Percentiles rank a stretch among this genome's conserved stretches.
Evolutionary conservation across 2,888 invertebrate species (phyloP).

Genomic region (Temnothorax ravouxi): DNA sequence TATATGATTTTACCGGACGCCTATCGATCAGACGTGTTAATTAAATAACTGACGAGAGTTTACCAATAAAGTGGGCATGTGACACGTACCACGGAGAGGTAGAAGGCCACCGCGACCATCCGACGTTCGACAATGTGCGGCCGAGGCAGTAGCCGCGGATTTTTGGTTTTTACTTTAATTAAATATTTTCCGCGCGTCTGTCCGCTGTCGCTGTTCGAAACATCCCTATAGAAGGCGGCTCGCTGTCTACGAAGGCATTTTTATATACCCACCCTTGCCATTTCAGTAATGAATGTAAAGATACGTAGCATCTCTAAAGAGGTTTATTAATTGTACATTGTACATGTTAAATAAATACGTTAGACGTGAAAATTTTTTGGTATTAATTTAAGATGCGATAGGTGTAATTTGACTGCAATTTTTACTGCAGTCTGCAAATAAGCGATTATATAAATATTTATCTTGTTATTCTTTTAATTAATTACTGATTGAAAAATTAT

Average conservation of each 20-base stretch:
- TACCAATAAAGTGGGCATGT: slow-evolving; percentile 77
- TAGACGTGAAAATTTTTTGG: neutral
- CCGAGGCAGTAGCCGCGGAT: slow-evolving; percentile 78
- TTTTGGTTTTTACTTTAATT: slow-evolving; percentile 85
- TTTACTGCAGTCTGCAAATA: too few species aligned
- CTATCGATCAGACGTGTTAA: slow-evolving; percentile 74
- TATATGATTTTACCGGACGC: slow-evolving; percentile 58
- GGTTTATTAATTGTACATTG: slow-evolving; percentile 14
- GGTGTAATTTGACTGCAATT: neutral
- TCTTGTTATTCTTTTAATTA: neutral
- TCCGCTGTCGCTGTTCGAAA: slow-evolving; percentile 53
- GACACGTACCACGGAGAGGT: slow-evolving; percentile 72
- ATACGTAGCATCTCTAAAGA: slow-evolving; percentile 15
- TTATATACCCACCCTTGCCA: slow-evolving; percentile 44
- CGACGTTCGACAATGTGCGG: slow-evolving; percentile 77
- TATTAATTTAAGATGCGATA: neutral
- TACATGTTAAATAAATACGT: neutral
- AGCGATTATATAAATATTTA: neutral
- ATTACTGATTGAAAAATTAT: neutral
- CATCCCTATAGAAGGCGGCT: slow-evolving; percentile 63
- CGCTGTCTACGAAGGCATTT: slow-evolving; percentile 64
- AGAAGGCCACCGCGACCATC: slow-evolving; percentile 73
- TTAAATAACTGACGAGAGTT: slow-evolving; percentile 81
- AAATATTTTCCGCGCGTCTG: slow-evolving; percentile 81
- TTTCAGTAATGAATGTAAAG: neutral